Evolutionary conservation across 1,140 invertebrate genomes (phyloP).

Genomic region (Magallana angulata): DNA sequence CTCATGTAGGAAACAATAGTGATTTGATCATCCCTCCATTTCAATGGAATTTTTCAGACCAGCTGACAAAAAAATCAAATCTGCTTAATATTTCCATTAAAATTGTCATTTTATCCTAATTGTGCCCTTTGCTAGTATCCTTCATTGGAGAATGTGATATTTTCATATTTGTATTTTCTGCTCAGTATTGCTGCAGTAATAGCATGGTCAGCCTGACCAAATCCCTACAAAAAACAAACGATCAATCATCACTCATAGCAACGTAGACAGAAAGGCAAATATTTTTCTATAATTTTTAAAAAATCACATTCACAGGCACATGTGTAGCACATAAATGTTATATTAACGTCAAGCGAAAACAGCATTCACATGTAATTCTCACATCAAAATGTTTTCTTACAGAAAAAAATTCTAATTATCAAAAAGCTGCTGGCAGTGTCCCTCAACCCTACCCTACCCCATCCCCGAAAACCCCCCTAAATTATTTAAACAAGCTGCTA

Average conservation of each 20-base stretch:
- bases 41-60: slow-evolving; percentile 30
- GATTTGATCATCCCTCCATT: background rate
- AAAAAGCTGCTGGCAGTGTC: no score
- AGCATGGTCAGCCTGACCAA: slow-evolving; percentile 91
- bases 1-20: background rate
- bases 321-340: no score
- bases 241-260: background rate
- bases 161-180: slow-evolving; percentile 86
- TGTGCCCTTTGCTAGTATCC: slow-evolving; percentile 84
- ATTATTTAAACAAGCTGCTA: no score
- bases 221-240: slow-evolving; percentile 83
- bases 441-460: no score
- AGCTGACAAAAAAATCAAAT: slow-evolving; percentile 33
- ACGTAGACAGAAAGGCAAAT: no score
- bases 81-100: slow-evolving; percentile 34
- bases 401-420: no score
- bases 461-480: no score
- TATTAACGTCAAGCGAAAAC: no score
- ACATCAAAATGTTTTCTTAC: no score
- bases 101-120: slow-evolving; percentile 24
- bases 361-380: no score
- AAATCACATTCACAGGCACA: no score
- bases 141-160: slow-evolving; percentile 88
- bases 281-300: no score
- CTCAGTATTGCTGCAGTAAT: slow-evolving; percentile 87